These are phyloP conservation scores for Cyclura pinguis DNA, from an alignment of 2,797 vertebrate genomes.

Conservation along the genomic window DNA sequence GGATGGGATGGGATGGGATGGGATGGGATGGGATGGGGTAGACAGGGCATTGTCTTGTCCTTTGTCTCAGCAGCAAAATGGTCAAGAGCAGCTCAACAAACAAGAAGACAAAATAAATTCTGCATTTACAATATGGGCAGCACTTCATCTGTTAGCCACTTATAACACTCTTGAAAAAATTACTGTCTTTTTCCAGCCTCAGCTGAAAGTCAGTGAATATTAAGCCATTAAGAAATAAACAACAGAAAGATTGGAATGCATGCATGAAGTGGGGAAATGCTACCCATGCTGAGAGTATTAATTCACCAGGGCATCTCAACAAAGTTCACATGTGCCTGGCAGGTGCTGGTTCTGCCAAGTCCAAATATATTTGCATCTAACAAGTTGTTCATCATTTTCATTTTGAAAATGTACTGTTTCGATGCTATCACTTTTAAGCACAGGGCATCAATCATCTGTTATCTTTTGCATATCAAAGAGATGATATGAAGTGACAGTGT, in stretches of 20 bases:
- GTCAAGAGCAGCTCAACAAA: neutral
- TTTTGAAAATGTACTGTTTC: neutral
- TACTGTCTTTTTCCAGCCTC: neutral
- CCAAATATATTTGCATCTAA: neutral
- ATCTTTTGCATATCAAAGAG: constrained; percentile 6
- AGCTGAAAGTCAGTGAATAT: neutral
- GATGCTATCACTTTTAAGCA: neutral
- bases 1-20: no score
- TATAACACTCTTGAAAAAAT: neutral
- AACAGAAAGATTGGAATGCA: neutral
- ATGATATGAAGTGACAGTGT: neutral
- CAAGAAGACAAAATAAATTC: neutral
- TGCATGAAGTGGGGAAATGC: neutral
- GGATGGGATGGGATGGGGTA: no score
- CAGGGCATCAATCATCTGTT: neutral
- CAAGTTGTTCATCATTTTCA: neutral
- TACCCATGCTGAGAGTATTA: neutral
- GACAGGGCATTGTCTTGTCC: no score
- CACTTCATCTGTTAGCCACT: neutral
- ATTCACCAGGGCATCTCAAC: neutral
- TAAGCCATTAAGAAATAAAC: neutral
- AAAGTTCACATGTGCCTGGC: neutral
- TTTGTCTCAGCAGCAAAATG: no score
- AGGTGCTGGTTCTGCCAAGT: neutral
- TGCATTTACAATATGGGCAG: neutral